A percentile compares a stretch with the other conserved stretches of the same genome.
Evolutionary conservation across 1,140 invertebrate species (phyloP).

Genomic region (silkworm (Bombyx mori)): DNA sequence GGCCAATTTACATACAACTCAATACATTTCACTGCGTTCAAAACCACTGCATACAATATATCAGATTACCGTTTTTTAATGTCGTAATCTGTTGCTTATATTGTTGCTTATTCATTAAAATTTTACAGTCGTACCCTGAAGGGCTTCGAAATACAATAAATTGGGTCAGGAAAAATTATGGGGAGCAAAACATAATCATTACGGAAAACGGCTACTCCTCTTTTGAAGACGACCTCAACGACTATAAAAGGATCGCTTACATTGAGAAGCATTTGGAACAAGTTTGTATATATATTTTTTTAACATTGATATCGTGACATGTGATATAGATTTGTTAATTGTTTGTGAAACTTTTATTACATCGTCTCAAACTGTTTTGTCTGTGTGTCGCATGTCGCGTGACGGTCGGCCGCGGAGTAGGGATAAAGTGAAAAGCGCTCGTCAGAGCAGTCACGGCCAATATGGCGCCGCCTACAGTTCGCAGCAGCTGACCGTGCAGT

Average conservation of each 20-base stretch:
- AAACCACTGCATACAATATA: no score
- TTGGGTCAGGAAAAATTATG: conserved; percentile 75
- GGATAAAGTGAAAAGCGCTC: no score
- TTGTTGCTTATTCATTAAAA: neutral
- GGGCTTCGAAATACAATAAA: conserved; percentile 59
- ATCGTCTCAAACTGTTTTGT: no score
- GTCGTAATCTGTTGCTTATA: no score
- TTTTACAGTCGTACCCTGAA: conserved; percentile 35
- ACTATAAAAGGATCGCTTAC: conserved; percentile 63
- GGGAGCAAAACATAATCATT: conserved; percentile 73
- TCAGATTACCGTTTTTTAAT: no score
- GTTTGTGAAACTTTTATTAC: no score
- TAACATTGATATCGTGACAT: neutral
- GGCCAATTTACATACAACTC: neutral
- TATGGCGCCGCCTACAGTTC: no score
- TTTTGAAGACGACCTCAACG: conserved; percentile 55
- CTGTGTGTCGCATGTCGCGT: no score
- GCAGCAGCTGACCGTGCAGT: no score
- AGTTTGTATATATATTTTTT: conserved; percentile 10
- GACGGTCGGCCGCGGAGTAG: no score
- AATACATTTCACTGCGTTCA: neutral
- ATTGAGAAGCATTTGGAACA: conserved; percentile 35
- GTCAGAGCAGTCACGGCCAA: no score
- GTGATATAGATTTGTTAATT: no score
- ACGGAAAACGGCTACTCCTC: conserved; percentile 79